phyloP scores from a whole-genome alignment of 2,888 invertebrate genomes.

The Pedicia rivosa region DNA sequence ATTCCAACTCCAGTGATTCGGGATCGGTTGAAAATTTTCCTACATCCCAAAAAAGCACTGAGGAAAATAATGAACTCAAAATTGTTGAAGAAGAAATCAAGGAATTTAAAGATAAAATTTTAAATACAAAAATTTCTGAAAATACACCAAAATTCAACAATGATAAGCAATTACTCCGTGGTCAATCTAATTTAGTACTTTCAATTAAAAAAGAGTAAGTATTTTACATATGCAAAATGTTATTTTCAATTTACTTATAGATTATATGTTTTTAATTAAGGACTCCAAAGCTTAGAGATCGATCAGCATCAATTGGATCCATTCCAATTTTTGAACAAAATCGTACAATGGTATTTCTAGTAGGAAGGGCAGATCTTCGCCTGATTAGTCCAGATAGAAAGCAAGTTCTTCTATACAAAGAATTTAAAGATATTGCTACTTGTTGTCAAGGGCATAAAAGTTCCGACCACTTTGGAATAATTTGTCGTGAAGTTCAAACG shows the following conservation, averaged over 20 bases:
- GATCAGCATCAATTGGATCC: slow-evolving; percentile 45
- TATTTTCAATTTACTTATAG: neutral
- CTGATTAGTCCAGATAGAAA: slow-evolving; percentile 89
- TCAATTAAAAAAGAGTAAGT: slow-evolving; percentile 27
- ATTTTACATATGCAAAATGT: neutral
- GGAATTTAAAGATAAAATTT: slow-evolving; percentile 1
- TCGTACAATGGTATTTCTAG: slow-evolving; percentile 83
- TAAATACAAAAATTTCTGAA: slow-evolving; percentile 12
- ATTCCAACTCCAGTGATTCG: slow-evolving; percentile 26
- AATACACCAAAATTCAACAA: slow-evolving; percentile 15
- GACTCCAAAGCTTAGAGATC: slow-evolving; percentile 29
- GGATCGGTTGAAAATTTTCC: neutral
- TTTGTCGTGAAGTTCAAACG: slow-evolving; percentile 59
- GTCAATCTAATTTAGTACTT: slow-evolving; percentile 24
- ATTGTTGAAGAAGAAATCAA: neutral
- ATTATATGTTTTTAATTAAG: neutral
- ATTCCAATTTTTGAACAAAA: slow-evolving; percentile 55
- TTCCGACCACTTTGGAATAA: slow-evolving; percentile 84
- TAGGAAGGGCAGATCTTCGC: slow-evolving; percentile 72
- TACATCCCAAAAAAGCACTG: neutral
- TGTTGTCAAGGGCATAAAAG: slow-evolving; percentile 71
- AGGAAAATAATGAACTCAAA: neutral
- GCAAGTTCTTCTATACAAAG: slow-evolving; percentile 71
- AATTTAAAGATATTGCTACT: slow-evolving; percentile 74
- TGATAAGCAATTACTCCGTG: slow-evolving; percentile 18